These are phyloP conservation scores for Yasuhikotakia modesta DNA, from an alignment of 2,797 vertebrate genomes.

Conservation along the genomic window DNA sequence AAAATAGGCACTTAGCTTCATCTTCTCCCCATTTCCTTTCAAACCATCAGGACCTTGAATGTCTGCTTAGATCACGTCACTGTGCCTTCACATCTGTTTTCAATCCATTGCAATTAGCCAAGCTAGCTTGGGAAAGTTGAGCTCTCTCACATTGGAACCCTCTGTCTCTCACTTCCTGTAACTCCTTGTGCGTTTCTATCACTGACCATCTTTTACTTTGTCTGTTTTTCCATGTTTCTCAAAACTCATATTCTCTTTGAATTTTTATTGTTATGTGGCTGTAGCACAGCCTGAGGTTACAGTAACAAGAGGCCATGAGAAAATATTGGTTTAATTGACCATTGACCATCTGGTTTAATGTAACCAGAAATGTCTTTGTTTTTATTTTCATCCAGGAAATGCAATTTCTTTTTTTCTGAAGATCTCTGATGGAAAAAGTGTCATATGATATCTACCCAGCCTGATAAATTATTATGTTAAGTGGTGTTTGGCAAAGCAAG, in stretches of 20 bases:
- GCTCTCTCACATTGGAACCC: slow-evolving; percentile 62
- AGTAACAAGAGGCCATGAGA: slow-evolving; percentile 5
- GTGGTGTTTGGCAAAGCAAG: not conserved
- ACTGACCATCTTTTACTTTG: slow-evolving; percentile 55
- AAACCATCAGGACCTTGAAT: slow-evolving; percentile 74
- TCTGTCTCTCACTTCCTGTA: slow-evolving; percentile 20
- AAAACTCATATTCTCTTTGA: slow-evolving; percentile 14
- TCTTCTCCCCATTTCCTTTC: slow-evolving; percentile 57
- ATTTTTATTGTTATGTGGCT: slow-evolving; percentile 13
- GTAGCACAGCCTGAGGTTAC: slow-evolving; percentile 17
- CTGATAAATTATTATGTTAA: not conserved
- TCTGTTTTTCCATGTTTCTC: slow-evolving; percentile 54
- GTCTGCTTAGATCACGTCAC: slow-evolving; percentile 77
- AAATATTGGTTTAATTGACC: slow-evolving; percentile 4
- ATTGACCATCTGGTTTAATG: not conserved
- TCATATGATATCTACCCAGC: not conserved
- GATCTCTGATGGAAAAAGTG: not conserved
- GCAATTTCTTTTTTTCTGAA: slow-evolving; percentile 3
- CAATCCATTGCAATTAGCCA: slow-evolving; percentile 78
- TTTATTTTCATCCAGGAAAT: not conserved
- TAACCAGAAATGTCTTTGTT: not conserved
- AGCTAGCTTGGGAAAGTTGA: slow-evolving; percentile 73
- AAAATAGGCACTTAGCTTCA: slow-evolving; percentile 8
- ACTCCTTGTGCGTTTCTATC: not conserved
- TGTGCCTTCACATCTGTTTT: slow-evolving; percentile 78